Evolutionary conservation across 1,140 invertebrate species (phyloP), one percentile per base, ranked within the genome.

Genomic region (Psix sp.): DNA sequence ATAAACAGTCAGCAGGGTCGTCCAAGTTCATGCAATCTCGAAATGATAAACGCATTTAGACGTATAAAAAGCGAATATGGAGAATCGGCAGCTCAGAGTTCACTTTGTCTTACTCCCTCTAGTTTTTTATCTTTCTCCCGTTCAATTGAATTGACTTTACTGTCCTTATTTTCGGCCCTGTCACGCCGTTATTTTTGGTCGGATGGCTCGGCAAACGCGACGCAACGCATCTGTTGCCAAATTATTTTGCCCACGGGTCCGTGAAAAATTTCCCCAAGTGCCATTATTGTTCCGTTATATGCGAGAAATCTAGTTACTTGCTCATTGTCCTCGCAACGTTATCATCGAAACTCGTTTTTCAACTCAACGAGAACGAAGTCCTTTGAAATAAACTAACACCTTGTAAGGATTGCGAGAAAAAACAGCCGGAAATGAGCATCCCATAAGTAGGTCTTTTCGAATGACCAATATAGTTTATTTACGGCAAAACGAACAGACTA

Each of bases 241-340:
- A 87, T 87, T 87, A 87, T 87, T 87, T 87, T 87, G 83, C 78
- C 82, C 84, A 86, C 78, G 80, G 80, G 79, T 72, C 83, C 83
- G 84, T 87, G 81, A 86, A 87, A 87, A 87, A 87, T 86, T 84
- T 80, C 59, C 78, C 78, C 77, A 60, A 68, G 67, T 80, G 80
- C 79, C 80, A 85, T 85, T 85, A 86, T 85, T 85, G 82, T 85
- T 83, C 74, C 82, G 79, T 67, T n/a, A n/a, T 82, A 82, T 52
- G 80, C 78, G 83, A 80, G 82, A 82, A 82, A 84, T 85, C 82
- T 84, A 82, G 81, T 84, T 84, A 85, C 83, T 86, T 80, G 80
- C 77, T 84, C 82, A 84, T 83, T 82, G 68, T 24, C 21, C n/a
- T n/a, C n/a, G n/a, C n/a, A n/a, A n/a, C n/a, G n/a, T n/a, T n/a